Conservation (phyloP, 1,140 invertebrate species). For the Melitaea cinxia region DNA sequence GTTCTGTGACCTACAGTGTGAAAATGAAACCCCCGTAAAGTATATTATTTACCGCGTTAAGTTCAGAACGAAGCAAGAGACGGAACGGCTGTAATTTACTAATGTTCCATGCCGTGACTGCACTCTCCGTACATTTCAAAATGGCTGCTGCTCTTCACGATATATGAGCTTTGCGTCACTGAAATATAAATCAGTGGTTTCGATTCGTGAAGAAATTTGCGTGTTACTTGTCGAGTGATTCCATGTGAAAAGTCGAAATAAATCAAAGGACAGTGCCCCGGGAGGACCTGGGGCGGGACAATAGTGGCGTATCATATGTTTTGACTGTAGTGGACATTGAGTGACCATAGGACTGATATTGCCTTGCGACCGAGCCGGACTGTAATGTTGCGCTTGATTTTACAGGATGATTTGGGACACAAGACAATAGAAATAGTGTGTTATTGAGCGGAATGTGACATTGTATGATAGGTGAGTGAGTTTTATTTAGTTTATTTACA, state of each 20-base stretch:
- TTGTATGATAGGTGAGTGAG: conserved; percentile 77
- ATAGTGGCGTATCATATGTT: conserved; percentile 80
- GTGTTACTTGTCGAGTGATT: conserved; percentile 62
- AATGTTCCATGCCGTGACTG: conserved; percentile 82
- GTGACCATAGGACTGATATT: conserved; percentile 77
- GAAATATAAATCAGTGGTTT: conserved; percentile 78
- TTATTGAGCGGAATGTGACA: conserved; percentile 81
- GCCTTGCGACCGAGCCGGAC: conserved; percentile 73
- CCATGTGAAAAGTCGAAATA: conserved; percentile 66
- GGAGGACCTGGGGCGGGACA: conserved; percentile 59
- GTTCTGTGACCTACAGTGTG: conserved; percentile 71
- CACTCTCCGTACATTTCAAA: conserved; percentile 82
- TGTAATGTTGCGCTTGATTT: conserved; percentile 77
- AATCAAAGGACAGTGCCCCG: conserved; percentile 56
- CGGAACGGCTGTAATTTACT: conserved; percentile 66
- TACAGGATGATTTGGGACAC: conserved; percentile 75
- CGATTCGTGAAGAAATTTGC: conserved; percentile 64
- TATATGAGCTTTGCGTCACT: conserved; percentile 82
- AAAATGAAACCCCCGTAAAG: conserved; percentile 72
- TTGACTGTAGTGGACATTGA: conserved; percentile 71
- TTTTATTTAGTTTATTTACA: conserved; percentile 75
- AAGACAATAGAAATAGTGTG: conserved; percentile 72
- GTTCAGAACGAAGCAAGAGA: conserved; percentile 51
- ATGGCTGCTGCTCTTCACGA: conserved; percentile 82
- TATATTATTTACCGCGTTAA: conserved; percentile 54